Conservation (phyloP, 2,797 vertebrate genomes). For the Lagorchestes hirsutus region DNA sequence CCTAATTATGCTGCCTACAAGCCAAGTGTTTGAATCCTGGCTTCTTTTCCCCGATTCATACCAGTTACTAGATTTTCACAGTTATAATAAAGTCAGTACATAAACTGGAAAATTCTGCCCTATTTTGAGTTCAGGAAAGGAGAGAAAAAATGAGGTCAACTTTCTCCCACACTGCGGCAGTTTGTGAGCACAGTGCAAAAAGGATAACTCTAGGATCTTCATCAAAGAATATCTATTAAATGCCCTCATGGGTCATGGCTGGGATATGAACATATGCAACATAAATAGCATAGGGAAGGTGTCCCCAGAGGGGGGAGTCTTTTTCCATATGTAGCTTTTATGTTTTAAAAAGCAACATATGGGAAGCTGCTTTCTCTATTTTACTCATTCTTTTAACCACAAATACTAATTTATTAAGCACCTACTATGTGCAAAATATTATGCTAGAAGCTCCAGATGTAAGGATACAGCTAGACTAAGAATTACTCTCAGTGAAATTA, state of each 20-base stretch:
- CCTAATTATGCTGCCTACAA: neutral
- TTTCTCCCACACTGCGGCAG: neutral
- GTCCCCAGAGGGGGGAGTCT: neutral
- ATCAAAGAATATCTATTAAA: neutral
- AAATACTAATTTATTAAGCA: neutral
- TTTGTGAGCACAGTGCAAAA: neutral
- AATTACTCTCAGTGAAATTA: neutral
- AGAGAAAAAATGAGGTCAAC: constrained; percentile 5
- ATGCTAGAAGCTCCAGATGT: neutral
- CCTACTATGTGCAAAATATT: neutral
- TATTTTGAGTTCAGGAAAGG: constrained; percentile 35
- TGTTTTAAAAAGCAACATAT: neutral
- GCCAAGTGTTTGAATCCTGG: neutral
- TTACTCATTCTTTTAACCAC: neutral
- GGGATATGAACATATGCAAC: neutral
- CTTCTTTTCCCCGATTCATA: neutral
- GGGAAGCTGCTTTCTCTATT: neutral
- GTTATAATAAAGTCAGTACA: constrained; percentile 7
- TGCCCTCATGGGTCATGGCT: neutral
- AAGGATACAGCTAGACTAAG: neutral
- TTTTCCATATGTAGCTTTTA: neutral
- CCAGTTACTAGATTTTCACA: constrained; percentile 14
- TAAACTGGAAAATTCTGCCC: constrained; percentile 8
- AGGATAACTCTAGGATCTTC: neutral
- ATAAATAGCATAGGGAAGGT: neutral